These are phyloP conservation scores for Portunus trituberculatus DNA, from an alignment of 1,140 invertebrate genomes.

Conservation along the genomic window DNA sequence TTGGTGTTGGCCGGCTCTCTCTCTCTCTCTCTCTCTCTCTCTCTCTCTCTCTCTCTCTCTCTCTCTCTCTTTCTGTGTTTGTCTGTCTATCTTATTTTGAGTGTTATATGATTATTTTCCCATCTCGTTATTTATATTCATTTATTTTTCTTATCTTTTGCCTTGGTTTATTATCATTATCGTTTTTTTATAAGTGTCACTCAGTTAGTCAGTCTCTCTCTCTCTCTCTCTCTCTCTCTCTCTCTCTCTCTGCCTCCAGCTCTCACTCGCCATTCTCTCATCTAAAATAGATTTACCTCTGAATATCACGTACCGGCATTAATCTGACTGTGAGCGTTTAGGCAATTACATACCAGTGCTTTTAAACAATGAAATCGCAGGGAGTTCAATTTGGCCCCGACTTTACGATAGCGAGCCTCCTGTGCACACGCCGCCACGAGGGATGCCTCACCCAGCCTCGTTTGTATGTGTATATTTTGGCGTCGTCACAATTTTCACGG, in stretches of 20 bases:
- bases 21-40: not conserved
- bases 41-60: not conserved
- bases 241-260: not conserved
- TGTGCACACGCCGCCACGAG: not conserved
- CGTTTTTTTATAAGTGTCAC: no score
- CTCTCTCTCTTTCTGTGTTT: not conserved
- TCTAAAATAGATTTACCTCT: conserved; percentile 32
- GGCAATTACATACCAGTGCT: conserved; percentile 20
- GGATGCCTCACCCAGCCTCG: not conserved
- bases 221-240: not conserved
- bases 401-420: not conserved
- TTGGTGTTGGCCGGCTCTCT: no score
- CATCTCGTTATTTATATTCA: no score
- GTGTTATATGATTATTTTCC: no score
- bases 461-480: conserved; percentile 23
- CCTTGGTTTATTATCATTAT: no score
- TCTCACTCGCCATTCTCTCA: conserved; percentile 9
- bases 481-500: conserved; percentile 11
- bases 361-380: conserved; percentile 22
- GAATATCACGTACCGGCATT: conserved; percentile 18
- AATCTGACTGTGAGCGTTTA: conserved; percentile 13
- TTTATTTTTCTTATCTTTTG: no score
- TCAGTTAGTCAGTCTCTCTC: no score
- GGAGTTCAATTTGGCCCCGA: not conserved
- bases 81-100: not conserved